A percentile compares a stretch with the other conserved stretches of the same genome.
These are phyloP conservation scores for Coenobita brevimanus DNA, from an alignment of 1,140 invertebrate species.

Conservation along the genomic window DNA sequence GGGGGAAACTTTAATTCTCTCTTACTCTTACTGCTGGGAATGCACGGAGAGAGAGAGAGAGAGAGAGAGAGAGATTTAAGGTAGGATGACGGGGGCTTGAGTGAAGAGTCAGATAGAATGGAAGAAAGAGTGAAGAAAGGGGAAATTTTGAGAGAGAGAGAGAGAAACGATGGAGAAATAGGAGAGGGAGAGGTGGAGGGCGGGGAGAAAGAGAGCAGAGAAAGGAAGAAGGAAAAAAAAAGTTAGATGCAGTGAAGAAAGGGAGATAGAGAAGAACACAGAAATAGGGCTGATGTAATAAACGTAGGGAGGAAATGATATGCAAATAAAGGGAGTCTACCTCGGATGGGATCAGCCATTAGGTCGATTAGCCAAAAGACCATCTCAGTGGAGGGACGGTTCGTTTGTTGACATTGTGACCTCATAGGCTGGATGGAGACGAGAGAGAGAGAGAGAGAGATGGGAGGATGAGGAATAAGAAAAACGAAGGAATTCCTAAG, in stretches of 20 bases:
- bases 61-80: too few species aligned
- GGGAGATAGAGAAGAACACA: neutral
- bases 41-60: too few species aligned
- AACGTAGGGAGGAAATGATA: neutral
- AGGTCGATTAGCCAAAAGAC: neutral
- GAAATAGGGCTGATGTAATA: neutral
- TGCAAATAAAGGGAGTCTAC: neutral
- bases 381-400: neutral
- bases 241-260: neutral
- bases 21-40: too few species aligned
- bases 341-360: too few species aligned
- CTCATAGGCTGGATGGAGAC: neutral
- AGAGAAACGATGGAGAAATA: neutral
- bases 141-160: neutral
- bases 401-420: neutral
- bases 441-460: neutral
- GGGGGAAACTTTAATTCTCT: too few species aligned
- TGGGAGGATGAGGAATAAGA: too few species aligned
- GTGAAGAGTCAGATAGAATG: neutral
- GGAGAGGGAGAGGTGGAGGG: neutral
- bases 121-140: neutral
- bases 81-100: too few species aligned
- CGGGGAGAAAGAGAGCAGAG: neutral
- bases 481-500: too few species aligned
- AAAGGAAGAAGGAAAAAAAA: neutral